These are phyloP conservation scores for Drosophila obscura DNA, from an alignment of 1,140 invertebrate species.

Conservation along the genomic window DNA sequence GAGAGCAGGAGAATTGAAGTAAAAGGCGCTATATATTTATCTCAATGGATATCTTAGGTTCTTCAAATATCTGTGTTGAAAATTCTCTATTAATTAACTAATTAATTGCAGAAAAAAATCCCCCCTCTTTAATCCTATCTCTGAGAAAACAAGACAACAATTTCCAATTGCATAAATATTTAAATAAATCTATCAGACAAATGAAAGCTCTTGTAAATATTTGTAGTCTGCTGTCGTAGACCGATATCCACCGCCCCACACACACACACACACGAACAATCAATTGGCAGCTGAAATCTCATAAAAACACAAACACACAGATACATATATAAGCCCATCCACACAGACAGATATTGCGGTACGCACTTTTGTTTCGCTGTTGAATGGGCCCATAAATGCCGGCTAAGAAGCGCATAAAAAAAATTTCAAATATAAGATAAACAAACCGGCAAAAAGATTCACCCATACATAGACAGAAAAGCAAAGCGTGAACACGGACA, in stretches of 20 bases:
- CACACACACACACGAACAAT: conserved; percentile 35
- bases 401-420: conserved; percentile 56
- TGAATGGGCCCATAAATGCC: conserved; percentile 50
- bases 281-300: conserved; percentile 47
- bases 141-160: conserved; percentile 14
- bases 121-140: neutral
- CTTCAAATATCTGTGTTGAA: neutral
- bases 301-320: conserved; percentile 13
- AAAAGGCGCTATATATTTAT: too few species aligned
- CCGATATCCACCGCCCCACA: conserved; percentile 1
- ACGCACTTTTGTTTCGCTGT: conserved; percentile 49
- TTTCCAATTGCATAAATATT: conserved; percentile 43
- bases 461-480: conserved; percentile 15
- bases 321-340: neutral
- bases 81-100: too few species aligned
- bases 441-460: conserved; percentile 63
- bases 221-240: conserved; percentile 43
- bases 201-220: conserved; percentile 50
- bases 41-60: too few species aligned
- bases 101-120: neutral
- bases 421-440: conserved; percentile 63
- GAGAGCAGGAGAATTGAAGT: too few species aligned
- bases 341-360: neutral
- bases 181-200: conserved; percentile 51
- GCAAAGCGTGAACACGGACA: conserved; percentile 13